A percentile compares a stretch with the other conserved stretches of the same genome.
Conservation (phyloP, 2,113 vertebrate species). For the Cricetomys ansorgei region DNA sequence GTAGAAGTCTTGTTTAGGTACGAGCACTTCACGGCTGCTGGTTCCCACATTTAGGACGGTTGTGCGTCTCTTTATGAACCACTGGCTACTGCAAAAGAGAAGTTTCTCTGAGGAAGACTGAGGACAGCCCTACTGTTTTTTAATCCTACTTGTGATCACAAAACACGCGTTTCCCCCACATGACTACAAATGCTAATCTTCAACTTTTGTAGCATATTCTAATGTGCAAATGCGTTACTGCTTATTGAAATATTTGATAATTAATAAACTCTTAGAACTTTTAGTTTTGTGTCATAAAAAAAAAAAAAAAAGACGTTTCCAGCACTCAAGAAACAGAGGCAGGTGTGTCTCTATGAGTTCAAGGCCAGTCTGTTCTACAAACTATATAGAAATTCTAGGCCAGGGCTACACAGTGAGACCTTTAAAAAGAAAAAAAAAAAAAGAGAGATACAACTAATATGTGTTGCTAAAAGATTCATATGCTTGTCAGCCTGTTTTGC, state of each 20-base stretch:
- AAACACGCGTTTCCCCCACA: background rate
- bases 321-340: background rate
- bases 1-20: background rate
- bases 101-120: too few relatives aligned
- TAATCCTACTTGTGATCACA: background rate
- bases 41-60: background rate
- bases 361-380: background rate
- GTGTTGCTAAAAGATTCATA: background rate
- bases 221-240: background rate
- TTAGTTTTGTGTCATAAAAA: slow-evolving; percentile 14
- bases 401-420: background rate
- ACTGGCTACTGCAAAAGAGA: background rate
- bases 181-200: slow-evolving; percentile 30
- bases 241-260: slow-evolving; percentile 37
- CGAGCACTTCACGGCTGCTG: background rate
- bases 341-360: background rate
- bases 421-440: background rate
- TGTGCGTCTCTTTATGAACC: background rate
- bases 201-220: background rate
- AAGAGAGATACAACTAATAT: background rate
- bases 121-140: too few relatives aligned
- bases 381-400: background rate
- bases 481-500: background rate
- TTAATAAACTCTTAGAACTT: slow-evolving; percentile 16
- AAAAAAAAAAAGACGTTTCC: background rate